These are phyloP conservation scores for Idris sp. DNA, from an alignment of 1,140 invertebrate species.

Conservation along the genomic window DNA sequence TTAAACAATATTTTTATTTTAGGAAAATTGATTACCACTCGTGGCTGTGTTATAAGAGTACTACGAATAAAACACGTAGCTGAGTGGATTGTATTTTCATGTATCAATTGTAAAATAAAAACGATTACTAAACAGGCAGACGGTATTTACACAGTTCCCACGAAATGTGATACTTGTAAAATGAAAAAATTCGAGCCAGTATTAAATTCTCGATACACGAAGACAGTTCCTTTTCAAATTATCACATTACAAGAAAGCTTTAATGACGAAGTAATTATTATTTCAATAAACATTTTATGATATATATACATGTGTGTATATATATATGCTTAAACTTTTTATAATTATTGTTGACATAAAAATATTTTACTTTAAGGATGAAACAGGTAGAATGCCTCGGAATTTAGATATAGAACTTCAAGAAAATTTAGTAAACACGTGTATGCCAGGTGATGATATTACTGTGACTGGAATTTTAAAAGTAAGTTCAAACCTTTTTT, in stretches of 20 bases:
- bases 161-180: conserved; percentile 84
- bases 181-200: conserved; percentile 83
- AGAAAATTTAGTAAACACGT: conserved; percentile 91
- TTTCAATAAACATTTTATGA: no score
- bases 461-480: conserved; percentile 92
- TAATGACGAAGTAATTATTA: conserved; percentile 77
- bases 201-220: conserved; percentile 84
- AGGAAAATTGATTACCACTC: conserved; percentile 90
- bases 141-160: conserved; percentile 71
- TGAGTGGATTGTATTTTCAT: conserved; percentile 88
- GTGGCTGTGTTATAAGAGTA: conserved; percentile 91
- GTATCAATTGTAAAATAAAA: conserved; percentile 72
- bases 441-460: conserved; percentile 92
- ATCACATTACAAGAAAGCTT: conserved; percentile 89
- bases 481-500: conserved; percentile 67
- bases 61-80: conserved; percentile 86
- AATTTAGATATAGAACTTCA: conserved; percentile 92
- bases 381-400: conserved; percentile 88
- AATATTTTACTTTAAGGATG: no score
- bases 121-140: conserved; percentile 67
- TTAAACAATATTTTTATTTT: conserved; percentile 21
- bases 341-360: no score
- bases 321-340: no score
- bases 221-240: conserved; percentile 87
- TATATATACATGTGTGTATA: no score